phyloP scores from a whole-genome alignment of 2,113 vertebrate genomes.

The Malaclemys terrapin region DNA sequence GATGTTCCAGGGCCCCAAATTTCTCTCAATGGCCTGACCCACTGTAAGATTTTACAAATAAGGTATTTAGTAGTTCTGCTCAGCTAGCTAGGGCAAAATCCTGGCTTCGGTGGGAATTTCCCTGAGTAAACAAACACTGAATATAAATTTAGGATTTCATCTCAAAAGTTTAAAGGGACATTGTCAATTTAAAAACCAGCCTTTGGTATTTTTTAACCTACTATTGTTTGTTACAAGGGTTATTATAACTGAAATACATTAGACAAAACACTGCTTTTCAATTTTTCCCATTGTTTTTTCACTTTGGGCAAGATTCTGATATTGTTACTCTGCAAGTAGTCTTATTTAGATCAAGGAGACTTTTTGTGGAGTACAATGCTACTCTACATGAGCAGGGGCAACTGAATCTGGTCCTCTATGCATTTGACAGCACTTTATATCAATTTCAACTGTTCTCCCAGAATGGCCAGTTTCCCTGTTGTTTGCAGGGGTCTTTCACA shows the following conservation, averaged over 20 bases:
- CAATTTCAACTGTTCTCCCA: neutral
- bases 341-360: neutral
- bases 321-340: neutral
- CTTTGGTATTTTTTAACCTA: neutral
- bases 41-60: neutral
- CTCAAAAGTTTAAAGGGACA: neutral
- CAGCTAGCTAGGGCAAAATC: neutral
- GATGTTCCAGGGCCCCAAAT: too few relatives aligned
- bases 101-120: neutral
- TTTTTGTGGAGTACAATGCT: neutral
- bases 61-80: constrained; percentile 30
- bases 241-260: neutral
- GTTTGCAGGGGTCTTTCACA: neutral
- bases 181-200: neutral
- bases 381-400: neutral
- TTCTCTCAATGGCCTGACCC: neutral
- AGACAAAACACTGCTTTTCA: neutral
- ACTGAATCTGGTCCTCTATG: neutral
- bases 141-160: neutral
- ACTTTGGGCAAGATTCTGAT: neutral
- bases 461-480: neutral
- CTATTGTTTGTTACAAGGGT: neutral
- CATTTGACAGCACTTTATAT: neutral
- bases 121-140: neutral
- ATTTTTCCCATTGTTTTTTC: neutral